Evolutionary conservation across 2,797 vertebrate species (phyloP), one percentile per base, ranked within the genome.

Genomic region (Mico argentatus): DNA sequence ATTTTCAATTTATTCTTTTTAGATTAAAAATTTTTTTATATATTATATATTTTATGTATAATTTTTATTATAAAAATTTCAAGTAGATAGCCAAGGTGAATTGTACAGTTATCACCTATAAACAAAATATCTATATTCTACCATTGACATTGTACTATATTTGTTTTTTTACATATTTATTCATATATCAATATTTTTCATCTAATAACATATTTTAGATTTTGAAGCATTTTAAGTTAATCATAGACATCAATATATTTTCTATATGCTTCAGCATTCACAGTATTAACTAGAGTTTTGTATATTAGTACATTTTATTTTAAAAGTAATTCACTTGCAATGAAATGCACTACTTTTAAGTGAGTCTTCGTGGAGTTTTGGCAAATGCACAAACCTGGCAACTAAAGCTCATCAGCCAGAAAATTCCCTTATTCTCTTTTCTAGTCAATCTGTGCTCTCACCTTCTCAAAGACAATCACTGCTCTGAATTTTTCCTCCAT

Each of bases 211-310:
- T 50, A 90, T 17, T 4, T 27, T 39, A 92, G 41, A 94, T 92
- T 92, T 67, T 77, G n/a, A 95, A 77, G 22, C 46, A 73, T 90
- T 79, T 87, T 83, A 84, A 83, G n/a, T 90, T 82, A 92, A 84
- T 6, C 27, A 41, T 50, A 84, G 4, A 57, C 7, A 84, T 75
- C n/a, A 52, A 11, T 83, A 79, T 3, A 84, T 84, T 80, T 81
- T 50, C 46, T 27, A 19, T 61, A 33, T 7, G 46, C 3, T 36
- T 93, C 27, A 81, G 20, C 30, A 61, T 75, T 86, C 50, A 77
- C 8, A 44, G 8, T 8, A 73, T 79, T 81, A 88, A 52, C 41
- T 64, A 94, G 17, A 90, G 2, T 67, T 77, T 10, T 67, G 41
- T 9, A 64, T 44, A 81, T 88, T 59, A 48, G 26, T 44, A 72